Evolutionary conservation across 2,888 invertebrate genomes (phyloP), one percentile per base, ranked within the genome.

Genomic region (Melanostoma mellinum): DNA sequence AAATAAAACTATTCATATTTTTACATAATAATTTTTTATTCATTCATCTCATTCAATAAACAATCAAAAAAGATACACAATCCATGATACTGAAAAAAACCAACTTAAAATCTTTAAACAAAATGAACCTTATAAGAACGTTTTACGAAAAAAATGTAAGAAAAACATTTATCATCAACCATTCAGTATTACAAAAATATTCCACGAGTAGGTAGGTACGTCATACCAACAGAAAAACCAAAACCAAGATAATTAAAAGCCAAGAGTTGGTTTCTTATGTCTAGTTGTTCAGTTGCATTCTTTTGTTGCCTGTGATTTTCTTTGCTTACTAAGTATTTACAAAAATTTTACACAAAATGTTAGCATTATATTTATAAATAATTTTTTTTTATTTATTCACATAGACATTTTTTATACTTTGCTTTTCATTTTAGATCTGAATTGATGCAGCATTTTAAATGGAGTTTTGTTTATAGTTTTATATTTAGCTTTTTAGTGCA

Each of bases 21-120:
- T 71, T 77, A 76, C 76, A 77, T 20, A 71, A 77, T 20, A 71
- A 69, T 77, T 77, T 76, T 75, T 78, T 78, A 78, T 78, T 78
- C 71, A 67, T 72, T 77, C 72, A 52, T 78, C 52, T 63, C 56
- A 58, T 67, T 33, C 61, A 72, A 20, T 53, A 78, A 78, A 72
- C 60, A 60, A 72, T 72, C 20, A 72, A 58, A 72, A 38, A 65
- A 71, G 8, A 65, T 78, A 60, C 65, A 72, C n/a, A 69, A 52
- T n/a, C 33, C 10, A 35, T 10, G 5, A 20, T 20, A 20, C 20
- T 38, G 42, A 56, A 65, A 9, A 9, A 52, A 42, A 4, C 20
- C 20, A 20, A 20, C 20, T 20, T 20, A 20, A 20, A 20, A 20
- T 20, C 20, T 20, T 20, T 20, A 35, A 68, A n/a, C 44, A 8